phyloP scores from a whole-genome alignment of 1,140 invertebrate genomes.

The Monochamus saltuarius region DNA sequence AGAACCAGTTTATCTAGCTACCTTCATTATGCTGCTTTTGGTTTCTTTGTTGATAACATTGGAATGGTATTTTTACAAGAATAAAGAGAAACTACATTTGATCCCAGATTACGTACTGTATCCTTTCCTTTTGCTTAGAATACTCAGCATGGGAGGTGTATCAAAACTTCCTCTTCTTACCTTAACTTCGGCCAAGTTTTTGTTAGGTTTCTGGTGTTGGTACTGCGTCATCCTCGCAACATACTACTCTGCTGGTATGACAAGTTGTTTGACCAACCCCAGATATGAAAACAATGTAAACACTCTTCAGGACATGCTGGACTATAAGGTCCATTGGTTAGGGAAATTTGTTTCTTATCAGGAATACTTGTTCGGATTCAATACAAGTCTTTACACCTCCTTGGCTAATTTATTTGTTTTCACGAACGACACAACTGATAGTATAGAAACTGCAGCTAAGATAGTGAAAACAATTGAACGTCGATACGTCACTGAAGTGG shows the following conservation, averaged over 20 bases:
- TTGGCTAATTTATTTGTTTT: background rate
- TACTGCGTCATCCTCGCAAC: conserved; percentile 9
- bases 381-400: too few relatives aligned
- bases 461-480: conserved; percentile 19
- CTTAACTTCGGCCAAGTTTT: background rate
- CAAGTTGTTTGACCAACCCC: conserved; percentile 19
- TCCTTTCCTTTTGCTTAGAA: background rate
- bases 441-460: conserved; percentile 1
- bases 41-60: background rate
- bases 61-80: background rate
- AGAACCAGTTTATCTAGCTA: background rate
- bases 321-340: background rate
- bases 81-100: background rate
- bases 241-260: conserved; percentile 22
- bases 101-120: background rate
- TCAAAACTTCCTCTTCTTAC: background rate
- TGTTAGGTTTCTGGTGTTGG: conserved; percentile 1
- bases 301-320: conserved; percentile 26
- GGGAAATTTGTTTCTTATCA: background rate
- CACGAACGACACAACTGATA: background rate
- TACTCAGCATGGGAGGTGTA: conserved; percentile 4
- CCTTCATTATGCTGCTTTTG: background rate
- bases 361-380: background rate
- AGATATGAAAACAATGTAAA: conserved; percentile 2
- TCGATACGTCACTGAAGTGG: conserved; percentile 17